Percentiles rank a stretch among this genome's conserved stretches.
Evolutionary conservation across 1,140 invertebrate genomes (phyloP).

Genomic region (Propsilocerus akamusi): DNA sequence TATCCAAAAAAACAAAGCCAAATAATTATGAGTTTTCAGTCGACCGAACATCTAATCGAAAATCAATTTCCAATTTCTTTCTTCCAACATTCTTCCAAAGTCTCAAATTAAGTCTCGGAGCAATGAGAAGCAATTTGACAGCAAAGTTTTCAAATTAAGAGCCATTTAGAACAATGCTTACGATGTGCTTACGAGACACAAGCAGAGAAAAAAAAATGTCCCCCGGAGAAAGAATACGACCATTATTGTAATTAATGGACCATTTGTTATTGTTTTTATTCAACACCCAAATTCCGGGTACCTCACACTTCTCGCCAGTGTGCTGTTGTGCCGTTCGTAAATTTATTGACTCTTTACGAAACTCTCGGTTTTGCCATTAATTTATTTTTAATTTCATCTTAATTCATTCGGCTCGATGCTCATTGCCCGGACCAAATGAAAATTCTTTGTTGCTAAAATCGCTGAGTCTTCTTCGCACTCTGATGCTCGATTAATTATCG

Average conservation of each 20-base stretch:
- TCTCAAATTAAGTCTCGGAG: no score
- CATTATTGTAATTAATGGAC: slow-evolving; percentile 2
- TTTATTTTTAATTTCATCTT: slow-evolving; percentile 1
- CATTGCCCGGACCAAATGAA: neutral
- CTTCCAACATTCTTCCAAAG: no score
- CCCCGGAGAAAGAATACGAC: neutral
- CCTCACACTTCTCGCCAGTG: neutral
- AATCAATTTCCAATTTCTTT: no score
- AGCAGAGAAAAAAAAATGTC: neutral
- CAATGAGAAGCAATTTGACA: no score
- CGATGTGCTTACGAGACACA: neutral
- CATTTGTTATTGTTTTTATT: neutral
- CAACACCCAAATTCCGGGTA: neutral
- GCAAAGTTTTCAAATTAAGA: no score
- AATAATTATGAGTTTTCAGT: no score
- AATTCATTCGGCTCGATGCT: neutral
- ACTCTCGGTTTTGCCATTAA: neutral
- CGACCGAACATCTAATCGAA: no score
- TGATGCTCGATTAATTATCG: neutral
- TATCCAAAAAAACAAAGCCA: no score
- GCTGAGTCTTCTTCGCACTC: neutral
- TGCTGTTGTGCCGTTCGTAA: neutral
- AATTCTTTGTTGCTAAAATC: neutral
- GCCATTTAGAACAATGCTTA: neutral
- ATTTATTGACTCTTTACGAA: slow-evolving; percentile 2